Conservation (phyloP, 23 tunicate genomes). For the Halocynthia roretzi region DNA sequence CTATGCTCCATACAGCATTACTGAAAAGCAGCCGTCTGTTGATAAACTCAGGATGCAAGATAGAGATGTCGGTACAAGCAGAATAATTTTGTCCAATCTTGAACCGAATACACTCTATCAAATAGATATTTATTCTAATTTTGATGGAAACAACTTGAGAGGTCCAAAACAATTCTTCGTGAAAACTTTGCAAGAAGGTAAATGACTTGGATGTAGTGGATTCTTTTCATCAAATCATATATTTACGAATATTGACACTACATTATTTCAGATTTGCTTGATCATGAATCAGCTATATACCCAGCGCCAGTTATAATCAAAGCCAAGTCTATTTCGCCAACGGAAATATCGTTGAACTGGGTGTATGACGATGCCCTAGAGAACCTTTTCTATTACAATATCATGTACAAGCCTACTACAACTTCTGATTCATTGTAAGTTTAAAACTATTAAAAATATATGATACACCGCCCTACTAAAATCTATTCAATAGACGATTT, state of each 20-base stretch:
- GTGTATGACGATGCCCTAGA: not conserved
- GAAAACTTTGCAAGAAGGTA: not conserved
- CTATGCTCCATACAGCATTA: not conserved
- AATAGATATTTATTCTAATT: constrained; percentile 1
- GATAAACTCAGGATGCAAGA: not conserved
- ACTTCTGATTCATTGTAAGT: not conserved
- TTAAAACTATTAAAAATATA: not conserved
- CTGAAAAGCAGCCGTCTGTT: not conserved
- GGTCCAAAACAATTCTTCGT: not conserved
- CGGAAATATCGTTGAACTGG: not conserved
- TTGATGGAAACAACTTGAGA: not conserved
- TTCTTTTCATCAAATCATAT: not conserved
- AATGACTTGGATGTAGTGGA: not conserved
- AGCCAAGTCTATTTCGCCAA: constrained; percentile 13
- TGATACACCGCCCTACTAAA: too few relatives aligned
- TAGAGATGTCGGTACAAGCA: not conserved
- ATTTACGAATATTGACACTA: not conserved
- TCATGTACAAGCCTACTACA: constrained; percentile 4
- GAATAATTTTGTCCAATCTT: not conserved
- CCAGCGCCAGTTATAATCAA: constrained; percentile 8
- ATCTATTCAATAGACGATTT: too few relatives aligned
- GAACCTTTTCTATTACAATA: not conserved
- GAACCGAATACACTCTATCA: constrained; percentile 10
- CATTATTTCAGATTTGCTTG: not conserved
- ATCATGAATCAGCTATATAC: constrained; percentile 12